These are phyloP conservation scores for Microcebus tavaratra DNA, from an alignment of 2,113 vertebrate species.

Conservation along the genomic window DNA sequence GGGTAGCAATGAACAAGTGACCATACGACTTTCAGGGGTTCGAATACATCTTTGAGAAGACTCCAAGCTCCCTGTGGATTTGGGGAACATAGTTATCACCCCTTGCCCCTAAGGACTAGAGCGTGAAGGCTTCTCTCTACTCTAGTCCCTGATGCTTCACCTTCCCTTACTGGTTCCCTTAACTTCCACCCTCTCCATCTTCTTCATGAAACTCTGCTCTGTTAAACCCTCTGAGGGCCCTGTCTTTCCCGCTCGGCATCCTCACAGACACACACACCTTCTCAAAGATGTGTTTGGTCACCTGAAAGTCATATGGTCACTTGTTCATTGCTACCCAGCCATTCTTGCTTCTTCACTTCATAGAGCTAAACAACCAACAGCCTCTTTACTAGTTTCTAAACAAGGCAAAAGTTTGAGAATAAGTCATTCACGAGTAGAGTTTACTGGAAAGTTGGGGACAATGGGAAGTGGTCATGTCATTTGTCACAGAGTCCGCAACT, in stretches of 20 bases:
- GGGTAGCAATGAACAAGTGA: too few relatives aligned
- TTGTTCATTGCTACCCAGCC: background rate
- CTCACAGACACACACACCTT: background rate
- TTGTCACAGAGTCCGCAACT: background rate
- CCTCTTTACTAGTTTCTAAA: background rate
- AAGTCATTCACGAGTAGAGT: background rate
- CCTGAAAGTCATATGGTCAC: background rate
- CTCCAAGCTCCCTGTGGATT: background rate
- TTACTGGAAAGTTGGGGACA: background rate
- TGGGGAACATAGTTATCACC: background rate
- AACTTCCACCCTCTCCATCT: fast-evolving
- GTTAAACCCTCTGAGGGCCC: background rate
- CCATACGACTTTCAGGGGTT: too few relatives aligned
- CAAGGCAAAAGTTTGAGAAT: background rate
- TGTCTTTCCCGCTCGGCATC: background rate
- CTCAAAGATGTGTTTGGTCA: background rate
- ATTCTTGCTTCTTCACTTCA: background rate
- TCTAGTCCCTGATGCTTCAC: background rate
- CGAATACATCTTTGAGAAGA: too few relatives aligned
- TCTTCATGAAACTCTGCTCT: background rate
- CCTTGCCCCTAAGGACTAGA: background rate
- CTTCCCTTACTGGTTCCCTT: background rate
- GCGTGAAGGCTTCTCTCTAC: background rate
- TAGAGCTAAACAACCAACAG: background rate
- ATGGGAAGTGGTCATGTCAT: background rate